Evolutionary conservation across 1,140 invertebrate species (phyloP).

Genomic region (Drosophila arawakana): DNA sequence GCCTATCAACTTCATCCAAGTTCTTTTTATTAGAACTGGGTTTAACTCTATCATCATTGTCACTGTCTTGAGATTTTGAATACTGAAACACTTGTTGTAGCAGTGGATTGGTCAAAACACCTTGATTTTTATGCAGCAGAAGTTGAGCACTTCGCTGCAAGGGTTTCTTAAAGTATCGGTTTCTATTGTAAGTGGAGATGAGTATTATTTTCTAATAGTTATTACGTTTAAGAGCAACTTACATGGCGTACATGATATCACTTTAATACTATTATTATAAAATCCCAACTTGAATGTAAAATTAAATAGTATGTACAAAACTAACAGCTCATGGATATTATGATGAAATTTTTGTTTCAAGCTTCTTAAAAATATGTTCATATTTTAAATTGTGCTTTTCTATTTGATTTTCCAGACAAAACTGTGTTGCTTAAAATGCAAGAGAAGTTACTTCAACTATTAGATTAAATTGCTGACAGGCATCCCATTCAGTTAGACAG

Average conservation of each 20-base stretch:
- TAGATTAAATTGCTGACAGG: conserved; percentile 1
- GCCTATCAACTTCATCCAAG: background rate
- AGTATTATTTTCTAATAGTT: background rate
- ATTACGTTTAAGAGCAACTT: conserved; percentile 2
- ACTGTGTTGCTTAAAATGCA: background rate
- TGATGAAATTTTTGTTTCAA: background rate
- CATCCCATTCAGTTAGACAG: conserved; percentile 11
- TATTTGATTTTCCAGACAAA: too few relatives aligned
- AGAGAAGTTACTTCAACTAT: background rate
- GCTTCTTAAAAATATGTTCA: too few relatives aligned
- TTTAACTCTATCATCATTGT: background rate
- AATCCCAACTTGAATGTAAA: background rate
- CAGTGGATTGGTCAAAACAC: background rate
- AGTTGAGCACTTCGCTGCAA: conserved; percentile 2
- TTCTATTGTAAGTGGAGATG: background rate
- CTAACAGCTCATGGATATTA: background rate
- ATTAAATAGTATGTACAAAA: background rate
- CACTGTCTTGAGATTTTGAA: background rate
- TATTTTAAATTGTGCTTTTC: too few relatives aligned
- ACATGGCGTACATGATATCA: conserved; percentile 25
- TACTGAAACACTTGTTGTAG: background rate
- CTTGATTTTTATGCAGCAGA: background rate
- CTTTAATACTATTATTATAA: background rate
- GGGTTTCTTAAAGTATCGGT: conserved; percentile 10
- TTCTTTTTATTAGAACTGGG: background rate